These are phyloP conservation scores for Phortica variegata DNA, from an alignment of 1,140 invertebrate species.

Conservation along the genomic window DNA sequence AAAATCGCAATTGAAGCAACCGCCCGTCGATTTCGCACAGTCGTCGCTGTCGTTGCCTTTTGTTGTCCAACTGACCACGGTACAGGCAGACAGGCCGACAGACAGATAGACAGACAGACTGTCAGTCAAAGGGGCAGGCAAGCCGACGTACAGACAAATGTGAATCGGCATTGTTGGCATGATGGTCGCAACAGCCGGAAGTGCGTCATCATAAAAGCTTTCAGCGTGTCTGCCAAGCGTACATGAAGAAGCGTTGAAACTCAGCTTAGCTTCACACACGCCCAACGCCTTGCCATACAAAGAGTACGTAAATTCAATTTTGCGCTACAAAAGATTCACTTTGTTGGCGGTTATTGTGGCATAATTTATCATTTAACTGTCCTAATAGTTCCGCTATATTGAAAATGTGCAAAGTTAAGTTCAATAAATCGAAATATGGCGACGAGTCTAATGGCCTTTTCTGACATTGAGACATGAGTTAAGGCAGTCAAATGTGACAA, in stretches of 20 bases:
- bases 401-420: slow-evolving; percentile 29
- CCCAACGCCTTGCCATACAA: too few relatives aligned
- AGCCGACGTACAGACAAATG: slow-evolving; percentile 18
- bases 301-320: too few relatives aligned
- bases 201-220: slow-evolving; percentile 54
- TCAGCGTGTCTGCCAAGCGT: slow-evolving; percentile 20
- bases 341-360: slow-evolving; percentile 34
- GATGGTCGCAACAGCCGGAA: slow-evolving; percentile 24
- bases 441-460: slow-evolving; percentile 21
- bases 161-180: slow-evolving; percentile 10
- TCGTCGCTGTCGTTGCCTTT: too few relatives aligned
- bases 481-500: too few relatives aligned
- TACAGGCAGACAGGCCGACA: not conserved
- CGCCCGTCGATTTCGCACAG: slow-evolving; percentile 35
- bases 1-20: slow-evolving; percentile 51
- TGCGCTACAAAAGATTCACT: too few relatives aligned
- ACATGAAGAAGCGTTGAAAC: too few relatives aligned
- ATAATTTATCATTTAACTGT: slow-evolving; percentile 55
- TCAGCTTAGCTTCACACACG: slow-evolving; percentile 5
- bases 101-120: not conserved
- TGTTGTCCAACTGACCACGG: slow-evolving; percentile 25
- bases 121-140: too few relatives aligned
- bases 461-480: too few relatives aligned
- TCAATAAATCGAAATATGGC: slow-evolving; percentile 30
- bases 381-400: slow-evolving; percentile 51